phyloP scores from a whole-genome alignment of 2,113 vertebrate species.

The Zosterops japonicus region DNA sequence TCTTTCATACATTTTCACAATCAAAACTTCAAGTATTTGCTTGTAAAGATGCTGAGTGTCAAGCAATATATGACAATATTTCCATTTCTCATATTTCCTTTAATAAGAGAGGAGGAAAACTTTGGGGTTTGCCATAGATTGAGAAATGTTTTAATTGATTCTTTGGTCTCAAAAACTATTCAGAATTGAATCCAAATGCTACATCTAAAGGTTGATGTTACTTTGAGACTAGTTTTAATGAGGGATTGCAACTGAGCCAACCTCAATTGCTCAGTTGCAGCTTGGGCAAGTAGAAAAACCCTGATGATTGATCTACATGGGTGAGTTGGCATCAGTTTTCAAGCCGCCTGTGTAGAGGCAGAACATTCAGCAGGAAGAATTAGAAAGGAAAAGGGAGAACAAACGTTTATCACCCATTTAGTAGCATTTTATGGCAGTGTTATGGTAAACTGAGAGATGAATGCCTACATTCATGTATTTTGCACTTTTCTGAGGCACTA shows the following conservation, averaged over 20 bases:
- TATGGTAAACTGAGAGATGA: constrained; percentile 77
- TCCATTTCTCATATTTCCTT: constrained; percentile 52
- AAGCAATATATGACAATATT: constrained; percentile 39
- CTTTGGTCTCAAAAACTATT: constrained; percentile 60
- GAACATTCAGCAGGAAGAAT: constrained; percentile 73
- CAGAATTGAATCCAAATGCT: constrained; percentile 61
- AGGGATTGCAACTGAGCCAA: constrained; percentile 68
- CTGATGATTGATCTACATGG: constrained; percentile 67
- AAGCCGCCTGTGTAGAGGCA: constrained; percentile 64
- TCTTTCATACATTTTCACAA: background rate
- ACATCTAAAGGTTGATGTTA: constrained; percentile 63
- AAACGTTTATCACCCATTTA: constrained; percentile 77
- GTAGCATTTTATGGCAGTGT: constrained; percentile 72
- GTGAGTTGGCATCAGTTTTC: constrained; percentile 60
- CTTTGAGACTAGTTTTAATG: constrained; percentile 76
- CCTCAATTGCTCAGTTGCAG: constrained; percentile 64
- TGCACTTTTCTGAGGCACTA: constrained; percentile 71
- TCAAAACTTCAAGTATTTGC: background rate
- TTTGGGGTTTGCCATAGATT: background rate
- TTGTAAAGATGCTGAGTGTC: constrained; percentile 39
- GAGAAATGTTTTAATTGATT: constrained; percentile 40
- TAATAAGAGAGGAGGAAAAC: background rate
- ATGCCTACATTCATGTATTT: constrained; percentile 76
- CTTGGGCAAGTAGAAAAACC: constrained; percentile 66
- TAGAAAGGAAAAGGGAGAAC: constrained; percentile 66